These are phyloP conservation scores for Etia nguti DNA, from an alignment of 2,113 vertebrate genomes.

Conservation along the genomic window DNA sequence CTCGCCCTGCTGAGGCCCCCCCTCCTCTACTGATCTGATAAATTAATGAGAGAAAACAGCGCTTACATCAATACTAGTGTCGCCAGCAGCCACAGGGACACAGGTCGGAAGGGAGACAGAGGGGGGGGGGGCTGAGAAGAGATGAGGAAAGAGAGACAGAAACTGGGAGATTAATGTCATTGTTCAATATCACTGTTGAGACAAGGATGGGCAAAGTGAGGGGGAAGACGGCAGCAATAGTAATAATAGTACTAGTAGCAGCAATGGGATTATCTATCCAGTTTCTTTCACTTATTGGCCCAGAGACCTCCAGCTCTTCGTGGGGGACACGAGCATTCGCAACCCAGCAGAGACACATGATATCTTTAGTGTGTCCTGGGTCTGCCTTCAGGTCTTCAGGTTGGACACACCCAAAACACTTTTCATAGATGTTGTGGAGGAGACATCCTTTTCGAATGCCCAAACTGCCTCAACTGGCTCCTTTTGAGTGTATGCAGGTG, in stretches of 20 bases:
- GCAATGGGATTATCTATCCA: neutral
- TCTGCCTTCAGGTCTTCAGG: neutral
- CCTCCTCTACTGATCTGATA: slow-evolving; percentile 40
- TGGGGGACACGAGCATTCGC: neutral
- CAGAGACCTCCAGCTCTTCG: neutral
- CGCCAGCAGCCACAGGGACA: slow-evolving; percentile 27
- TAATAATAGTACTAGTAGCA: neutral
- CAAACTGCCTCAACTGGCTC: fast-evolving
- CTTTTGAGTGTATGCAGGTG: neutral
- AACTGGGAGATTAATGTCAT: neutral
- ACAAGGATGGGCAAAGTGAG: neutral
- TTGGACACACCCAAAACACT: neutral
- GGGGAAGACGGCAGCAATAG: neutral
- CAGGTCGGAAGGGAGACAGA: neutral
- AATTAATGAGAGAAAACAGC: slow-evolving; percentile 67
- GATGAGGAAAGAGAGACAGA: neutral
- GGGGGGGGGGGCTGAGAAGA: fast-evolving
- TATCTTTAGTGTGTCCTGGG: neutral
- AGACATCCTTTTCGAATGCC: fast-evolving
- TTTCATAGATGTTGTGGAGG: fast-evolving
- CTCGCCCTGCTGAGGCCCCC: slow-evolving; percentile 9
- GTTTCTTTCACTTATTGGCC: neutral
- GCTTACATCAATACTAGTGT: slow-evolving; percentile 54
- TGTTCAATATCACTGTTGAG: neutral
- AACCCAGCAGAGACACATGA: neutral